Evolutionary conservation across 2,888 invertebrate species (phyloP), one percentile per base, ranked within the genome.

Genomic region (Orthonychiurus folsomi): DNA sequence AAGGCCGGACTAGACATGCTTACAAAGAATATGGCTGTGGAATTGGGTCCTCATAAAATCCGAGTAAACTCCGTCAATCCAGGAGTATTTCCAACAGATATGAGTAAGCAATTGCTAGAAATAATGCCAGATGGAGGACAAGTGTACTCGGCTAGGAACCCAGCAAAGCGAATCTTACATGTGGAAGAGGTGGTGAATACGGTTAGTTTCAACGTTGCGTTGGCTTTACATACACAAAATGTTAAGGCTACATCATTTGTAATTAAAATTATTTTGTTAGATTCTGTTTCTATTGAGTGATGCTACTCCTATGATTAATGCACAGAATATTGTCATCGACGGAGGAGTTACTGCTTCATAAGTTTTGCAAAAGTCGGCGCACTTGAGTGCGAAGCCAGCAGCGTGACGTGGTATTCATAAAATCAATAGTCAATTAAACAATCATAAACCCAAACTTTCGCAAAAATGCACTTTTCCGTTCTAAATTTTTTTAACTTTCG

Each of bases 1-100:
- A 97, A 97, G 78, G 90, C 87, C 1, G 94, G 93, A 0, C 80
- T 96, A 0, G 94, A 96, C 74, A 85, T 87, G 56, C 79, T 93
- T 65, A 80, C 81, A 0, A 76, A 76, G 67, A 75, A 76, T 24
- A 78, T 81, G 79, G 81, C 81, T 2, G 65, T 78, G 15, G 81
- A 81, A 73, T 75, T 81, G 5, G 81, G 80, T 2, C 58, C 62
- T 25, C 59, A 68, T 47, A 68, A 65, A 15, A 69, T 69, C 48
- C 63, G 68, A 12, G 80, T 81, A 2, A 82, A 81, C 70, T 74
- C 76, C 48, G 79, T 82, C 2, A 80, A 80, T 71, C 82, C 82
- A 3, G 81, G 81, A 1, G 80, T 81, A 55, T 78, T 79, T 2
- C 71, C 78, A 74, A 81, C 81, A 0, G 79, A 78, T 18, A 78